A percentile compares a stretch with the other conserved stretches of the same genome.
Conservation (phyloP, 2,113 vertebrate species). For the Delphinapterus leucas region DNA sequence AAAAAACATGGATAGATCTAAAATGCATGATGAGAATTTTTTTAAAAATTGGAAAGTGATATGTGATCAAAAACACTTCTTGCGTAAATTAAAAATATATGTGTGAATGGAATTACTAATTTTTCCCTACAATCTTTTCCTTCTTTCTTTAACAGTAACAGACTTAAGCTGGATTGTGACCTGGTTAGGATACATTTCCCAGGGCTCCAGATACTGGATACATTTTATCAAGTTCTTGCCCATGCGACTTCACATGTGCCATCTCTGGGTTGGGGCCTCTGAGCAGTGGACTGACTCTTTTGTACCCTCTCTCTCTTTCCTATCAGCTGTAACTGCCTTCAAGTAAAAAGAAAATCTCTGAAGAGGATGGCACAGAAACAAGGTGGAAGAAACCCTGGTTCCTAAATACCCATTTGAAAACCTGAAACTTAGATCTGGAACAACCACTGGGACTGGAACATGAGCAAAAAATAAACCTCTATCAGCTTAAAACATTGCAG, state of each 20-base stretch:
- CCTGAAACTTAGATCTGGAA: background rate
- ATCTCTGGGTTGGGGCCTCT: background rate
- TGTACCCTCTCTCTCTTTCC: background rate
- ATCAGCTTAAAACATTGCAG: background rate
- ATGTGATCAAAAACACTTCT: background rate
- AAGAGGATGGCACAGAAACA: background rate
- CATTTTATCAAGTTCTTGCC: background rate
- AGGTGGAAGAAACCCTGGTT: background rate
- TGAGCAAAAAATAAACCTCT: background rate
- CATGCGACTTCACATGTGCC: accelerated
- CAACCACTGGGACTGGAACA: background rate
- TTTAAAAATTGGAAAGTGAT: background rate
- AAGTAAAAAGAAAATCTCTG: background rate
- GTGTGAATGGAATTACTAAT: background rate
- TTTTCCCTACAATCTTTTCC: background rate
- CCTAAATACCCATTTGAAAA: background rate
- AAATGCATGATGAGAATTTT: background rate
- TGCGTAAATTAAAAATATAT: background rate
- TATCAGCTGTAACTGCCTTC: background rate
- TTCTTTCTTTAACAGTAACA: background rate
- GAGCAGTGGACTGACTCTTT: too few species aligned
- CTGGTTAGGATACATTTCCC: background rate
- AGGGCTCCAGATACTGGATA: background rate
- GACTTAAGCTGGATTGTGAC: background rate
- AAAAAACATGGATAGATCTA: background rate